Percentiles rank a stretch among this genome's conserved stretches.
phyloP scores from a whole-genome alignment of 2,888 invertebrate genomes.

The Stenurella melanura region DNA sequence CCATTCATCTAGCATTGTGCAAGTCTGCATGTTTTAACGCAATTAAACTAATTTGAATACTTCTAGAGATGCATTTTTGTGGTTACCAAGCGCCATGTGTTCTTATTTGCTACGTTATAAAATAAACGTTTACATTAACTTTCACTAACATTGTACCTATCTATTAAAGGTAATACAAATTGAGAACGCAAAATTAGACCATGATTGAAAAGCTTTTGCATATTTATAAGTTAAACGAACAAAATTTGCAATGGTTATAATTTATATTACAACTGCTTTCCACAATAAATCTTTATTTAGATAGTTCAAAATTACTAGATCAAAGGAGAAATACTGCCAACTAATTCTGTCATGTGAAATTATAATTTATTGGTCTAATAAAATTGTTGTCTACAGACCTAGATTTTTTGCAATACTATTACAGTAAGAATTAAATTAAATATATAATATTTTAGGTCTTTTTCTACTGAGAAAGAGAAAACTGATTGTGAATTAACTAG shows the following conservation, averaged over 20 bases:
- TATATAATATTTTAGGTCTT: neutral
- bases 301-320: conserved; percentile 31
- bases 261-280: conserved; percentile 46
- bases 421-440: conserved; percentile 4
- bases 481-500: neutral
- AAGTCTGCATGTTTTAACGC: conserved; percentile 4
- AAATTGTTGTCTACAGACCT: conserved; percentile 18
- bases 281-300: conserved; percentile 36
- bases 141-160: conserved; percentile 58
- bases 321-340: conserved; percentile 8
- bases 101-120: conserved; percentile 42
- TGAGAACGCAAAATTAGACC: conserved; percentile 57
- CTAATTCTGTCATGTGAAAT: conserved; percentile 9
- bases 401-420: conserved; percentile 14
- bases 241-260: conserved; percentile 34
- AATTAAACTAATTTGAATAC: conserved; percentile 25
- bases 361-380: conserved; percentile 5
- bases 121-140: conserved; percentile 54
- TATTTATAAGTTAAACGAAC: conserved; percentile 49
- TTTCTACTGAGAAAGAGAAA: conserved; percentile 1
- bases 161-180: conserved; percentile 58
- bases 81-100: conserved; percentile 32
- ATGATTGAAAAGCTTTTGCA: conserved; percentile 51
- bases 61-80: conserved; percentile 39
- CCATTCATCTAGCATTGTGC: conserved; percentile 4